Evolutionary conservation across 2,888 invertebrate species (phyloP), one percentile per base, ranked within the genome.

Genomic region (Plemyria rubiginata): DNA sequence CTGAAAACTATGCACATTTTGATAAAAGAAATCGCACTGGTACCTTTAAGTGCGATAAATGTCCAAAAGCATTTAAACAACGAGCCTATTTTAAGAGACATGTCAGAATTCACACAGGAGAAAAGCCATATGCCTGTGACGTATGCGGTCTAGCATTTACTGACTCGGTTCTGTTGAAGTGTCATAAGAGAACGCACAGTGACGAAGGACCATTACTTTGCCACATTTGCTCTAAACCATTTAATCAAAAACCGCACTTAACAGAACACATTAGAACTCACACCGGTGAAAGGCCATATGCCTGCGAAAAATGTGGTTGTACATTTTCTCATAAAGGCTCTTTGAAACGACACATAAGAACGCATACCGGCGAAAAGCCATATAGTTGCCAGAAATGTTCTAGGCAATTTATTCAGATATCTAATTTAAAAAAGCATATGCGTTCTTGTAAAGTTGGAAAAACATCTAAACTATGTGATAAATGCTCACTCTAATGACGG

Each of bases 331-430:
- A 57, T 43, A 49, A n/a, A 45, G 15, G 56, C 9, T 57, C 62
- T 45, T 16, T 62, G 3, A 49, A 8, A 29, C 22, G 62, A 11
- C 62, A 62, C 32, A 15, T 38, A 0, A 38, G 57, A 16, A 57
- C 15, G 0, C 62, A 62, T 28, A 53, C 57, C 0, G 62, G 57
- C n/a, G 57, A 57, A 40, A 62, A 50, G 16, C 62, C 62, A 6
- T 62, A 50, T 29, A 29, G 45, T 4, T 62, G 62, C 15, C 36
- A 45, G 1, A 54, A 6, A n/a, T 62, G 62, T 41, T 50, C 58
- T 8, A 54, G 28, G 12, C 8, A n/a, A 32, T 58, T 58, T 22
- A 15, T 1, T 45, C 58, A 62, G 57, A 16, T 15, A 16, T 62
- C 57, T 9, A 62, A 58, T 45, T 16, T 62, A 28, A 12, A n/a